Base-by-base conservation (phyloP, 2,113 vertebrate species). In the Camelus bactrianus region DNA sequence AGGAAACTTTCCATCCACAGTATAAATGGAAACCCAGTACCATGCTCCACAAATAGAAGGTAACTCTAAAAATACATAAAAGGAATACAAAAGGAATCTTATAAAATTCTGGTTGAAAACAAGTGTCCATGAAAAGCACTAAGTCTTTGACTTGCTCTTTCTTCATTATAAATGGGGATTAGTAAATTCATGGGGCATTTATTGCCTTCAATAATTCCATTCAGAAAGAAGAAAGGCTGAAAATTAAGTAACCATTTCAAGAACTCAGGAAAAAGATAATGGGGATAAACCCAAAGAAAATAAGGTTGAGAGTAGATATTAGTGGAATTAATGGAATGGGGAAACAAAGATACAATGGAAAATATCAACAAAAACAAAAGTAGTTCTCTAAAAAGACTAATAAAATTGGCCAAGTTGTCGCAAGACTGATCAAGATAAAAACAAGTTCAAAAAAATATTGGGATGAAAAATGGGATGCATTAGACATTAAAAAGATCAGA, bases 31-130 rank as follows among this genome's bases (percentile, higher is more conserved):
- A 83, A 77, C 19, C 9, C 26, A 67, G 50, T 30, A 26, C 16
- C 24, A 79, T 1, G 6, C 42, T 17, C 20, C n/a, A 92, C 30
- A 73, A 90, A 95, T 13, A 88, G 58, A 91, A 8, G n/a, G 28
- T 30, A 58, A 56, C 32, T 52, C 64, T 81, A 94, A 88, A 80
- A 54, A 83, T 76, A 85, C 79, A 62, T 48, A 89, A 94, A 81
- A 79, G 4, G 7, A 79, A 73, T 24, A 35, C 58, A 22, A 75
- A 58, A 64, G 30, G 84, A 77, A 42, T 70, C 52, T 64, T 48
- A 30, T 30, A 48, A 92, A 52, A 54, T 77, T 95, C 80, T 82
- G 62, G 16, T 46, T 56, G 14, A 38, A 65, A 42, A 19, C 56
- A 60, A n/a, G 1, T 38, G 26, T 28, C 80, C 64, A 42, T 3